These are phyloP conservation scores for Pseudomyrmex flavicornis DNA, from an alignment of 1,140 invertebrate species.

Conservation along the genomic window DNA sequence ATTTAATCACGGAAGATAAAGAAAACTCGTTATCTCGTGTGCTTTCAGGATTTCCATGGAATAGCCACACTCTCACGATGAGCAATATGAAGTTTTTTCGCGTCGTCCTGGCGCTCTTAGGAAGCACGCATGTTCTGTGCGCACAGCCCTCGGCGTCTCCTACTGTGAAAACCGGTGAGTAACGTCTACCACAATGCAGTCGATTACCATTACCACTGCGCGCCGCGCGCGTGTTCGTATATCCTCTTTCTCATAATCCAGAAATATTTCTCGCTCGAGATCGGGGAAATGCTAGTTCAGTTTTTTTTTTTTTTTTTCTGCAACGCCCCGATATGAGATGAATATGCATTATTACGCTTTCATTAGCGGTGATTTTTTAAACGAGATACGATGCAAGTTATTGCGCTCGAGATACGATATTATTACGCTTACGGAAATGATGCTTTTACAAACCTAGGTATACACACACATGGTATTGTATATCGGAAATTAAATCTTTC, in stretches of 20 bases:
- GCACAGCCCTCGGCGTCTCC: conserved; percentile 81
- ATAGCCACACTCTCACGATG: conserved; percentile 75
- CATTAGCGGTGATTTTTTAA: conserved; percentile 32
- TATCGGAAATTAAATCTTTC: conserved; percentile 56
- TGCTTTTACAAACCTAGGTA: neutral
- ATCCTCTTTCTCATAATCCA: neutral
- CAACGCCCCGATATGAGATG: neutral
- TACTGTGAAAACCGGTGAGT: conserved; percentile 81
- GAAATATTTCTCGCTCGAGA: neutral
- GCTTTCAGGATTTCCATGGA: conserved; percentile 80
- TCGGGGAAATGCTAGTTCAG: neutral
- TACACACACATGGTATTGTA: neutral
- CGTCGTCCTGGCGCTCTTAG: conserved; percentile 79
- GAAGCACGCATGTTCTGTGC: conserved; percentile 78
- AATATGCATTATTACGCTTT: conserved; percentile 3
- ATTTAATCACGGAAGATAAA: neutral
- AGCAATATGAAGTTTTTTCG: conserved; percentile 79
- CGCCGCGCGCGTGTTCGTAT: neutral
- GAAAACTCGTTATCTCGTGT: conserved; percentile 22
- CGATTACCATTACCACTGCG: conserved; percentile 21
- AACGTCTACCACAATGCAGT: neutral
- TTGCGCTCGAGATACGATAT: neutral
- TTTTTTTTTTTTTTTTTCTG: no score
- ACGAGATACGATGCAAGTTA: neutral
- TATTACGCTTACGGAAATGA: conserved; percentile 13